These are phyloP conservation scores for Clunio marinus DNA, from an alignment of 2,888 invertebrate genomes.

Conservation along the genomic window DNA sequence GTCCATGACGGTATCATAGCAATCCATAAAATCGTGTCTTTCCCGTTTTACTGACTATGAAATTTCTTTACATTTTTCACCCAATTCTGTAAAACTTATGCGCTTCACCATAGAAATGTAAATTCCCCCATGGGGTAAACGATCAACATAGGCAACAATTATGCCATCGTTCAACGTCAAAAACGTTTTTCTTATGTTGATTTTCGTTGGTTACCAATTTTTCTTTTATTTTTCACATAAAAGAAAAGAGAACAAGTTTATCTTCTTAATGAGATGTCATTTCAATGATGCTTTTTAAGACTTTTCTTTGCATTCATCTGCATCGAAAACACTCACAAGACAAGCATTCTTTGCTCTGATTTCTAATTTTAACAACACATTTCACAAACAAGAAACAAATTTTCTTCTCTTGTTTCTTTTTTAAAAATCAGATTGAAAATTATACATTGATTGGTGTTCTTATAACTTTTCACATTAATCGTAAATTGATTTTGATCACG, in stretches of 20 bases:
- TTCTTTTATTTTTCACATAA: neutral
- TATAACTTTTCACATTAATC: neutral
- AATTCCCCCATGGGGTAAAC: neutral
- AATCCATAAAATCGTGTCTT: slow-evolving; percentile 24
- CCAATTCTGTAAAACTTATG: slow-evolving; percentile 27
- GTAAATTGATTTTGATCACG: neutral
- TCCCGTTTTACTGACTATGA: neutral
- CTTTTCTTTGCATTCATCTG: too few species aligned
- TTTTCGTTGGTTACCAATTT: slow-evolving; percentile 31
- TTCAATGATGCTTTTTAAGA: neutral
- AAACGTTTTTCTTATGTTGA: slow-evolving; percentile 22
- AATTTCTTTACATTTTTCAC: slow-evolving; percentile 34
- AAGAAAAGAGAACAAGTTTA: neutral
- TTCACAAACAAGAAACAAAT: neutral
- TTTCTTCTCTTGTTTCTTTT: too few species aligned
- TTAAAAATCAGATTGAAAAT: neutral
- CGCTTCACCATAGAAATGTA: slow-evolving; percentile 32
- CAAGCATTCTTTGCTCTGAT: neutral
- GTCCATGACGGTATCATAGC: neutral
- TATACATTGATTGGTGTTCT: neutral
- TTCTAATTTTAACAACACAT: slow-evolving; percentile 2
- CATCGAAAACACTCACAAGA: too few species aligned
- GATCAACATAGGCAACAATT: neutral
- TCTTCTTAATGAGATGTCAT: neutral
- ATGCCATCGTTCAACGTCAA: slow-evolving; percentile 15